These are phyloP conservation scores for Chrysochloris asiatica DNA, from an alignment of 2,113 vertebrate species.

Conservation along the genomic window DNA sequence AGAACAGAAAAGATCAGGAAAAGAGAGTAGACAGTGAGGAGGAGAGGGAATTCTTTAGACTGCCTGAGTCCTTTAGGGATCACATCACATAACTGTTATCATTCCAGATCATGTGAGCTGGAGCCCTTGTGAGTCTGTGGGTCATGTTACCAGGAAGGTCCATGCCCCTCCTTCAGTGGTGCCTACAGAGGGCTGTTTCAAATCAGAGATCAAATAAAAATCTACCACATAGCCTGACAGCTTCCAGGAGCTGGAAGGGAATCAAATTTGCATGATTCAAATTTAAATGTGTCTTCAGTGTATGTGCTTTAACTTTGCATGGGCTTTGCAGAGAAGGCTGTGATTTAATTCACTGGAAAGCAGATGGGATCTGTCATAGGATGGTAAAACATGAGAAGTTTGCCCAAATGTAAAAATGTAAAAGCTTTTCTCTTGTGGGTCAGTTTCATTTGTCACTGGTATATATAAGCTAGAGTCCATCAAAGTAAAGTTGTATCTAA, in stretches of 20 bases:
- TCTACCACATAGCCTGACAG: background rate
- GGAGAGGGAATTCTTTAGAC: background rate
- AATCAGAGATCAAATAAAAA: background rate
- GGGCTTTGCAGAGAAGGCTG: conserved; percentile 35
- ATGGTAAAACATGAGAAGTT: conserved; percentile 2
- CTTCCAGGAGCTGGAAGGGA: conserved; percentile 26
- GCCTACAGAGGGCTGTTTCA: background rate
- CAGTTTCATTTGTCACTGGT: conserved; percentile 31
- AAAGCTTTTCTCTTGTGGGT: background rate
- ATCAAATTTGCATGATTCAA: background rate
- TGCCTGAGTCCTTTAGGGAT: background rate
- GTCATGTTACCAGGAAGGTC: background rate
- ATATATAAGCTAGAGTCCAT: background rate
- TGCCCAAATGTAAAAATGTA: background rate
- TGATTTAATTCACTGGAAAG: conserved; percentile 32
- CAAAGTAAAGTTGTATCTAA: background rate
- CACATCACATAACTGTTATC: background rate
- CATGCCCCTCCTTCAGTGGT: background rate
- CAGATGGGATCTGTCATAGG: conserved; percentile 40
- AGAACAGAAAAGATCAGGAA: background rate
- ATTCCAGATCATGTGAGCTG: background rate
- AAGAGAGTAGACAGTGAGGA: background rate
- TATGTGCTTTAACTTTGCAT: conserved; percentile 1
- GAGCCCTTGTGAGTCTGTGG: background rate
- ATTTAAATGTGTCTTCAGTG: background rate